Conservation (phyloP, 2,888 invertebrate species). For the Epistrophe grossulariae region DNA sequence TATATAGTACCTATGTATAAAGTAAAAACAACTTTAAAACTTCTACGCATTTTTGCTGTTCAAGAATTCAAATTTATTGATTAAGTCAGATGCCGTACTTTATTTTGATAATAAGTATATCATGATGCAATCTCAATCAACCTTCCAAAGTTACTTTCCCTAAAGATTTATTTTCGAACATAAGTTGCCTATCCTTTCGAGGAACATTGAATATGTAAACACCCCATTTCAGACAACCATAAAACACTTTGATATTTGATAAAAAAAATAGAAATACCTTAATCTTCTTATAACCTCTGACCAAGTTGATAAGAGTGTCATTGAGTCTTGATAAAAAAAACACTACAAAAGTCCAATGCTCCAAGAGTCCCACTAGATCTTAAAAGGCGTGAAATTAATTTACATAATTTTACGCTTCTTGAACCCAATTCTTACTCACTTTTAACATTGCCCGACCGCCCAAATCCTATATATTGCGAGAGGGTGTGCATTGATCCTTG, state of each 20-base stretch:
- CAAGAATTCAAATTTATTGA: too few species aligned
- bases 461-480: slow-evolving; percentile 15
- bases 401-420: slow-evolving; percentile 84
- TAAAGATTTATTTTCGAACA: slow-evolving; percentile 20
- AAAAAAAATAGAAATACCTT: slow-evolving; percentile 56
- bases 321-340: slow-evolving; percentile 45
- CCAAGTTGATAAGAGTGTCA: slow-evolving; percentile 68
- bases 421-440: slow-evolving; percentile 81
- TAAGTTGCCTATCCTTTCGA: slow-evolving; percentile 50
- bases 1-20: too few species aligned
- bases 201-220: slow-evolving; percentile 73
- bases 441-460: slow-evolving; percentile 47
- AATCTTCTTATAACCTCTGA: slow-evolving; percentile 61
- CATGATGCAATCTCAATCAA: not conserved
- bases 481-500: slow-evolving; percentile 77
- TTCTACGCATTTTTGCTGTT: too few species aligned
- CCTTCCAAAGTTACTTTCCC: not conserved
- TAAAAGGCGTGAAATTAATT: slow-evolving; percentile 85
- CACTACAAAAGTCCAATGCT: slow-evolving; percentile 59
- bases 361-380: slow-evolving; percentile 79
- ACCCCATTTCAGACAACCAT: slow-evolving; percentile 69
- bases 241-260: slow-evolving; percentile 69
- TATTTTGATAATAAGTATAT: not conserved
- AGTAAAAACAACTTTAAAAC: too few species aligned
- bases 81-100: too few species aligned